Percentiles rank a stretch among this genome's conserved stretches.
These are phyloP conservation scores for Hypercompe scribonia DNA, from an alignment of 2,888 invertebrate species.

Conservation along the genomic window DNA sequence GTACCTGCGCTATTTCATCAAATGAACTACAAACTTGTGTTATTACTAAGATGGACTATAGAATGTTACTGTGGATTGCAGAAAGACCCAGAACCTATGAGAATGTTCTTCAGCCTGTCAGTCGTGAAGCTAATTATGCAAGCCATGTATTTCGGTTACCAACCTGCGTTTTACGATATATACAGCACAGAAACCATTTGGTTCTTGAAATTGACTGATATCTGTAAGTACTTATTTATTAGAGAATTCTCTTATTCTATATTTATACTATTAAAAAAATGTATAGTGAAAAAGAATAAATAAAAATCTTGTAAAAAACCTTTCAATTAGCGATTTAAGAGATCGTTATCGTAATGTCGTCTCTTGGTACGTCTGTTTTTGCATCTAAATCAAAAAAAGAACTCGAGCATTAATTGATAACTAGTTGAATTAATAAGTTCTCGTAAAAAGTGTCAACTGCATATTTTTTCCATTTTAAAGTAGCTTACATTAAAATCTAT, in stretches of 20 bases:
- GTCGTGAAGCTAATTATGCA: constrained; percentile 69
- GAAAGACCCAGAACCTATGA: constrained; percentile 71
- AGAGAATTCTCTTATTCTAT: not conserved
- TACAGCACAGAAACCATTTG: constrained; percentile 57
- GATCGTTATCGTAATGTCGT: too few relatives aligned
- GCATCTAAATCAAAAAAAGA: too few relatives aligned
- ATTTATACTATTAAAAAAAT: not conserved
- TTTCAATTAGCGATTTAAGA: too few relatives aligned
- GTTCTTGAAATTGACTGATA: constrained; percentile 67
- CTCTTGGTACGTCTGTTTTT: not conserved
- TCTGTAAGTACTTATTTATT: constrained; percentile 60
- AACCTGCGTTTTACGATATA: constrained; percentile 54
- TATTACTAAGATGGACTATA: not conserved
- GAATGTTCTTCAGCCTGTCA: constrained; percentile 68
- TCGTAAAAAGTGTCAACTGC: too few relatives aligned
- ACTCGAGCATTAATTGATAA: too few relatives aligned
- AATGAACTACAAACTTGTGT: too few relatives aligned
- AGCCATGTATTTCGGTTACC: constrained; percentile 66
- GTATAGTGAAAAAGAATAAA: too few relatives aligned
- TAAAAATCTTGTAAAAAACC: too few relatives aligned
- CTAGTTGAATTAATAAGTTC: too few relatives aligned
- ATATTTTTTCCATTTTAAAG: too few relatives aligned
- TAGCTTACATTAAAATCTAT: too few relatives aligned
- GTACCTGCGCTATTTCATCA: too few relatives aligned
- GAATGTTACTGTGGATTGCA: constrained; percentile 44